phyloP scores from a whole-genome alignment of 2,113 vertebrate genomes.

The Corapipo altera region DNA sequence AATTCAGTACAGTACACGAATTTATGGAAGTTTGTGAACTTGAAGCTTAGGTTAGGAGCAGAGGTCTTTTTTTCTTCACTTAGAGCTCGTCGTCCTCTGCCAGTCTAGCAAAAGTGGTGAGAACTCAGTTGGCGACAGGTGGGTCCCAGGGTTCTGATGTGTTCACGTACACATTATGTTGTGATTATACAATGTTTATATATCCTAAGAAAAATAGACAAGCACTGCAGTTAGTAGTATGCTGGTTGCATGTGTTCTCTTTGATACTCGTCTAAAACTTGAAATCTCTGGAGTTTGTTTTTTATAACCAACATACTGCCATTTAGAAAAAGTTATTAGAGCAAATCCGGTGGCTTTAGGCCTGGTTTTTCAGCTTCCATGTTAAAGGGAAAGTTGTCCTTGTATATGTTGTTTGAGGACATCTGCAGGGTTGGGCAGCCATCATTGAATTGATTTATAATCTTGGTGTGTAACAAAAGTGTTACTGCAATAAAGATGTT shows the following conservation, averaged over 20 bases:
- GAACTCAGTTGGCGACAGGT: neutral
- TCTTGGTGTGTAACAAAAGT: neutral
- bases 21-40: neutral
- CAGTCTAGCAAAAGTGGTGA: neutral
- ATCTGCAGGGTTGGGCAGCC: neutral
- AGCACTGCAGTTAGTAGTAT: neutral
- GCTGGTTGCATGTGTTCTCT: neutral
- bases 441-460: neutral
- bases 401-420: neutral
- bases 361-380: neutral
- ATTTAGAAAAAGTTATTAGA: neutral
- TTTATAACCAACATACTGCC: neutral
- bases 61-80: too few species aligned
- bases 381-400: neutral
- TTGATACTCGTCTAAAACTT: neutral
- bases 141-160: neutral
- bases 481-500: neutral
- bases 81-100: accelerated
- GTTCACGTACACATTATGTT: accelerated
- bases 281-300: neutral
- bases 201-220: neutral
- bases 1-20: accelerated
- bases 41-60: neutral
- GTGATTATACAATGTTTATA: neutral
- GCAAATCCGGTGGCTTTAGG: neutral